Evolutionary conservation across 92 coral and sea anemone species (phyloP), one percentile per base, ranked within the genome.

Genomic region (Anthopleura xanthogrammica): DNA sequence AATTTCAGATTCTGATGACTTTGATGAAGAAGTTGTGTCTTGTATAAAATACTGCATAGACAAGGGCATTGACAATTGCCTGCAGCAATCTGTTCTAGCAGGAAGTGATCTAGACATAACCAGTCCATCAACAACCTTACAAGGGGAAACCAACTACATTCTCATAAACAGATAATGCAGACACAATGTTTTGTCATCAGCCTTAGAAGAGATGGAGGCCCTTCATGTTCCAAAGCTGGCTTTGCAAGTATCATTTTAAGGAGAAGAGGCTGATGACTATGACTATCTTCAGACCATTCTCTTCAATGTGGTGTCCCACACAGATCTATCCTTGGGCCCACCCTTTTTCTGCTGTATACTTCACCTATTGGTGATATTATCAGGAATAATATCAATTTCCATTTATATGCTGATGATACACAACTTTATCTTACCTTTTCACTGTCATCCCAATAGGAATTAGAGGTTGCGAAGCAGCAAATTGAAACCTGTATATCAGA

Each of bases 171-270:
- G 88, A 65, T n/a, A n/a, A n/a, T n/a, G n/a, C n/a, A n/a, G n/a
- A n/a, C 83, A 80, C 19, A 82, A 80, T 50, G 88, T 88, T 54
- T 82, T 88, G 57, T 81, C 70, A 80, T 42, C 91, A 62, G 88
- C 91, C 60, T 7, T 88, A 79, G 91, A 88, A 41, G 91, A 88
- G 82, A 60, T 84, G 72, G 55, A 85, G 62, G 75, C 58, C 46
- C 41, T 79, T 57, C 82, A 84, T 50, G 82, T 84, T 57, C 78
- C 87, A 48, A 85, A 22, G 75, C 85, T 88, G 36, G 41, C 91
- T 20, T 86, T 88, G 74, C 82, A 64, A 75, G 82, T 88, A 65
- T 85, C 88, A 52, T 88, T 88, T 75, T 85, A 88, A 73, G 91
- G 82, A 52, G 88, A 88, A 80, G 77, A 81, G 70, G 86, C 77